Conservation (phyloP, 2,797 vertebrate species). For the Spondyliosoma cantharus region DNA sequence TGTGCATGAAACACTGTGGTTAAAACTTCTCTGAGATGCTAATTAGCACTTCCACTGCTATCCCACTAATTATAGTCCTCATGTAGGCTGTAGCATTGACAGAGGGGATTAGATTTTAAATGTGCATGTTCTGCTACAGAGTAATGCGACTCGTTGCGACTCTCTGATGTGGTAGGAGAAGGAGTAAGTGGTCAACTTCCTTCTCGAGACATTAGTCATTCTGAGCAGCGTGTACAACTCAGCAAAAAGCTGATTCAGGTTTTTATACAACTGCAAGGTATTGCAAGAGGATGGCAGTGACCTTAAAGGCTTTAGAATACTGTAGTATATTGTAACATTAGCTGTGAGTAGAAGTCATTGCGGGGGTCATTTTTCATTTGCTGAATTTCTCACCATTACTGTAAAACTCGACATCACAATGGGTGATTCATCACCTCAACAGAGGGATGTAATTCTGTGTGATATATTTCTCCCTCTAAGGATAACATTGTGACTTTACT, state of each 20-base stretch:
- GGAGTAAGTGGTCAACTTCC: constrained; percentile 56
- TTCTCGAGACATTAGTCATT: constrained; percentile 65
- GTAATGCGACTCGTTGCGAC: constrained; percentile 21
- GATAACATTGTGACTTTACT: constrained; percentile 60
- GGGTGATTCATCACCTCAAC: constrained; percentile 64
- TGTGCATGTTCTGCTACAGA: constrained; percentile 28
- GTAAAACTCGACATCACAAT: constrained; percentile 52
- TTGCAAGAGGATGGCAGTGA: constrained; percentile 46
- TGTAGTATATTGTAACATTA: constrained; percentile 49
- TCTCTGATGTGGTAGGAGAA: constrained; percentile 26
- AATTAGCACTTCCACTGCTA: constrained; percentile 68
- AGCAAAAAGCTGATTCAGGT: constrained; percentile 72
- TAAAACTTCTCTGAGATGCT: constrained; percentile 63
- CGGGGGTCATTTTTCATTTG: constrained; percentile 72
- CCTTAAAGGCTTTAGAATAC: constrained; percentile 65
- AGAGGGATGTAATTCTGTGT: constrained; percentile 41
- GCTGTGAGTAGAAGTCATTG: constrained; percentile 39
- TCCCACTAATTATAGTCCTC: constrained; percentile 69
- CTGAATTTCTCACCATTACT: constrained; percentile 55
- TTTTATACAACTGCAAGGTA: constrained; percentile 64
- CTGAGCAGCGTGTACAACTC: constrained; percentile 40
- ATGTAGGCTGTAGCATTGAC: constrained; percentile 34
- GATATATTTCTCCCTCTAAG: constrained; percentile 57
- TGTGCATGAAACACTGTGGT: constrained; percentile 41
- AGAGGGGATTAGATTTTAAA: constrained; percentile 34